These are phyloP conservation scores for Callipepla californica DNA, from an alignment of 2,113 vertebrate species.

Conservation along the genomic window DNA sequence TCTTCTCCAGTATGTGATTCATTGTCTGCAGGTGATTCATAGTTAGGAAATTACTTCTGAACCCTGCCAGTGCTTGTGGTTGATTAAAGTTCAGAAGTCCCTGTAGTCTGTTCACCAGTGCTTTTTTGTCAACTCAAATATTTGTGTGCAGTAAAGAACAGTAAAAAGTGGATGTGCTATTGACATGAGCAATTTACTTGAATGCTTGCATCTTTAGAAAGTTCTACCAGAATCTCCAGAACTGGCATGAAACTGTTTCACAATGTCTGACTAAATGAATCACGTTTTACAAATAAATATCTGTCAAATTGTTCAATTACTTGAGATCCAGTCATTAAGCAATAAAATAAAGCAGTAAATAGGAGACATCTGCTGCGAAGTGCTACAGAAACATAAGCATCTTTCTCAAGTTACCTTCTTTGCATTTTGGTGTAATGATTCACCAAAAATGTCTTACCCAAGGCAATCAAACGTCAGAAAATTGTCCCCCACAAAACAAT, in stretches of 20 bases:
- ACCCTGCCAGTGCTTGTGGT: conserved; percentile 81
- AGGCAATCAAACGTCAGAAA: conserved; percentile 39
- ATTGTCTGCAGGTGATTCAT: conserved; percentile 87
- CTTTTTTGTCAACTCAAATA: conserved; percentile 81
- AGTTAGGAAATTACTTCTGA: conserved; percentile 86
- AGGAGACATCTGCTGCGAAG: conserved; percentile 86
- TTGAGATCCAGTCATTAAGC: conserved; percentile 84
- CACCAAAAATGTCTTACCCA: conserved; percentile 70
- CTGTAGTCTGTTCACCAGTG: conserved; percentile 77
- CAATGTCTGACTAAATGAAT: conserved; percentile 84
- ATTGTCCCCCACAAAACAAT: neutral
- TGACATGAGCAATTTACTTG: conserved; percentile 80
- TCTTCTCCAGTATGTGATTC: conserved; percentile 80
- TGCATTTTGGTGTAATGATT: conserved; percentile 80
- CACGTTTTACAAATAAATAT: conserved; percentile 87
- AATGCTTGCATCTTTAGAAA: conserved; percentile 81
- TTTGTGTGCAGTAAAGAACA: conserved; percentile 77
- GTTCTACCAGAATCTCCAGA: conserved; percentile 70
- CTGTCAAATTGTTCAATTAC: conserved; percentile 86
- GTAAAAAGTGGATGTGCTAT: conserved; percentile 79
- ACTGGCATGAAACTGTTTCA: conserved; percentile 80
- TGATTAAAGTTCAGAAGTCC: conserved; percentile 85
- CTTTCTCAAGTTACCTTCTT: conserved; percentile 84
- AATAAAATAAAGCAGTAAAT: conserved; percentile 87
- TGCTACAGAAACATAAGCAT: conserved; percentile 83